A percentile compares a stretch with the other conserved stretches of the same genome.
These are phyloP conservation scores for Terebella lapidaria DNA, from an alignment of 2,888 invertebrate genomes.

Conservation along the genomic window DNA sequence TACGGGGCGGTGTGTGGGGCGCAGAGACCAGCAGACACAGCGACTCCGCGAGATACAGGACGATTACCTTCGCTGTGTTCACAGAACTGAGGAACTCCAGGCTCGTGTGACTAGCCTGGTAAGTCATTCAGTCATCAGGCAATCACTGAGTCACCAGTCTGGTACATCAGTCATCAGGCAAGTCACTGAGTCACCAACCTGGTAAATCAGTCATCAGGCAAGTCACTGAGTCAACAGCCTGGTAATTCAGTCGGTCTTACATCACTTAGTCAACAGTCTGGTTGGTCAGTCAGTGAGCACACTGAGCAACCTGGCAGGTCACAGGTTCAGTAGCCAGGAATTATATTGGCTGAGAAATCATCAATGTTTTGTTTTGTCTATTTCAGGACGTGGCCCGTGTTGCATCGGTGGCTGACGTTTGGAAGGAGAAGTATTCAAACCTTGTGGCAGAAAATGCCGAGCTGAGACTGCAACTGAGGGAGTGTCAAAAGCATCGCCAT, in stretches of 20 bases:
- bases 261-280: too few relatives aligned
- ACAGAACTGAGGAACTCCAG: conserved; percentile 8
- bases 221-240: too few relatives aligned
- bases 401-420: conserved; percentile 8
- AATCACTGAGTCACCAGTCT: too few relatives aligned
- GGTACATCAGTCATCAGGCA: too few relatives aligned
- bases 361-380: not conserved
- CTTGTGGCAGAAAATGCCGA: conserved; percentile 16
- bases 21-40: conserved; percentile 14
- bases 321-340: too few relatives aligned
- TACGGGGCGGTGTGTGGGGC: conserved; percentile 3
- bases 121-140: not conserved
- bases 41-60: conserved; percentile 18
- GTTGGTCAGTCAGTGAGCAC: too few relatives aligned
- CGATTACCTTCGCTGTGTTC: conserved; percentile 20
- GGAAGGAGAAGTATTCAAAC: conserved; percentile 19
- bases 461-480: conserved; percentile 8
- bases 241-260: too few relatives aligned
- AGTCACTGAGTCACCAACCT: too few relatives aligned
- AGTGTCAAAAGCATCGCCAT: not conserved
- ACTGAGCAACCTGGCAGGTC: too few relatives aligned
- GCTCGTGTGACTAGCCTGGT: not conserved
- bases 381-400: conserved; percentile 7
- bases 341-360: not conserved
- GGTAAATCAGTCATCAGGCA: too few relatives aligned